Conservation (phyloP, 92 coral and sea anemone genomes). For the Parazoanthus darwini region DNA sequence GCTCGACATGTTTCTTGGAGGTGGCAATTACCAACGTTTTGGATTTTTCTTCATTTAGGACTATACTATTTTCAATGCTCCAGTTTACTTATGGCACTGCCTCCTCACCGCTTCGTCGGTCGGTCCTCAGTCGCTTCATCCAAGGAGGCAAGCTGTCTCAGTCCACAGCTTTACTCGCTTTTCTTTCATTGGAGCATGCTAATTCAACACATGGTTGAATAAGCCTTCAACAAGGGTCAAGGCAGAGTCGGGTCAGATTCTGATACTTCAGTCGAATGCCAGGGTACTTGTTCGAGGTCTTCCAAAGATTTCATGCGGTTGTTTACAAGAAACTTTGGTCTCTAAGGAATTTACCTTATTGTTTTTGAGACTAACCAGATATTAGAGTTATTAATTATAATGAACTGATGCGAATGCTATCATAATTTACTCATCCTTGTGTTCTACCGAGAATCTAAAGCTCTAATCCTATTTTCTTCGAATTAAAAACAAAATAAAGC, state of each 20-base stretch:
- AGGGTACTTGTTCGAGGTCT: slow-evolving; percentile 29
- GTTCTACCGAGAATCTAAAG: too few relatives aligned
- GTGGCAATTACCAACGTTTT: neutral
- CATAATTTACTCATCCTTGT: too few relatives aligned
- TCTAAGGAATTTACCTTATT: too few relatives aligned
- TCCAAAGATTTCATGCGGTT: neutral
- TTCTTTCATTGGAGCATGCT: slow-evolving; percentile 23
- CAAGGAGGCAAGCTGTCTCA: slow-evolving; percentile 9
- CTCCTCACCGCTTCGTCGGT: neutral
- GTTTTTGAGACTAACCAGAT: too few relatives aligned
- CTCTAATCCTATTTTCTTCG: too few relatives aligned
- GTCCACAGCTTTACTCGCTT: neutral
- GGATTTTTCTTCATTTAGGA: neutral
- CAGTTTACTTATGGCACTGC: neutral
- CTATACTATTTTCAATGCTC: neutral
- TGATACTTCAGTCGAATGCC: slow-evolving; percentile 2
- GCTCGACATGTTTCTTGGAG: too few relatives aligned
- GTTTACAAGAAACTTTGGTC: too few relatives aligned
- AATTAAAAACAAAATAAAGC: too few relatives aligned
- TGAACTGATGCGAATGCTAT: too few relatives aligned
- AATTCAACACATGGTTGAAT: slow-evolving; percentile 21
- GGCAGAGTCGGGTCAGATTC: slow-evolving; percentile 41
- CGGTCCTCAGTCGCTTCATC: slow-evolving; percentile 5
- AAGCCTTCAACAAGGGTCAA: slow-evolving; percentile 23
- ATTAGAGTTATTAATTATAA: too few relatives aligned